Percentiles rank a stretch among this genome's conserved stretches.
Conservation (phyloP, 1,140 invertebrate species). For the Brachionus koreanus region DNA sequence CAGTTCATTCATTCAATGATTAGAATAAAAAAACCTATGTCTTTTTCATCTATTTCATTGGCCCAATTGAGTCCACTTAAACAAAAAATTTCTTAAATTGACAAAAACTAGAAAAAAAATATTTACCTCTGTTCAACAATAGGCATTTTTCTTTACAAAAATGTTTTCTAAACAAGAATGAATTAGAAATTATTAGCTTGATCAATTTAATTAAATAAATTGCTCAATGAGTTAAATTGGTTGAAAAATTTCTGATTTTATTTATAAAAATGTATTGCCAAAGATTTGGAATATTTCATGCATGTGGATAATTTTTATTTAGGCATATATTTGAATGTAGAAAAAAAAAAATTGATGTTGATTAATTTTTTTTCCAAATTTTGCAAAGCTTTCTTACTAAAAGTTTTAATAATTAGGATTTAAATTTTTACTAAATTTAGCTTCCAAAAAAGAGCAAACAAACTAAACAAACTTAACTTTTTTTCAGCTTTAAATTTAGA, state of each 20-base stretch:
- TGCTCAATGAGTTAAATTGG: no score
- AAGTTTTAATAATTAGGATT: background rate
- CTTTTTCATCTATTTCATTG: constrained; percentile 34
- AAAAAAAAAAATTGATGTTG: background rate
- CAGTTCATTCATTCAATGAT: no score
- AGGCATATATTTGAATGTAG: background rate
- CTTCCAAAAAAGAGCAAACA: background rate
- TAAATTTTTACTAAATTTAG: background rate
- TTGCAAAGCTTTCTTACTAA: background rate
- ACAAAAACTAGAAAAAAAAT: background rate
- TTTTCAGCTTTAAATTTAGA: no score
- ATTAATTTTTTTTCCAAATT: background rate
- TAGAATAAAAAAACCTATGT: background rate
- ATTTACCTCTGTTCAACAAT: constrained; percentile 41
- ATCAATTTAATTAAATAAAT: background rate
- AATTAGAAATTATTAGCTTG: background rate
- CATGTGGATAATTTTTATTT: background rate
- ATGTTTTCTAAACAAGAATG: background rate
- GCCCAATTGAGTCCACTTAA: constrained; percentile 41
- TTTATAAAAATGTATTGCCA: background rate
- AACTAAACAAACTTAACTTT: background rate
- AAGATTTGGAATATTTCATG: background rate
- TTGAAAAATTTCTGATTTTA: background rate
- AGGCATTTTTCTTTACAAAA: background rate
- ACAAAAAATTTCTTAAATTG: background rate